Percentiles rank a stretch among this genome's conserved stretches.
phyloP scores from a whole-genome alignment of 1,140 invertebrate genomes.

The Eumeta japonica region DNA sequence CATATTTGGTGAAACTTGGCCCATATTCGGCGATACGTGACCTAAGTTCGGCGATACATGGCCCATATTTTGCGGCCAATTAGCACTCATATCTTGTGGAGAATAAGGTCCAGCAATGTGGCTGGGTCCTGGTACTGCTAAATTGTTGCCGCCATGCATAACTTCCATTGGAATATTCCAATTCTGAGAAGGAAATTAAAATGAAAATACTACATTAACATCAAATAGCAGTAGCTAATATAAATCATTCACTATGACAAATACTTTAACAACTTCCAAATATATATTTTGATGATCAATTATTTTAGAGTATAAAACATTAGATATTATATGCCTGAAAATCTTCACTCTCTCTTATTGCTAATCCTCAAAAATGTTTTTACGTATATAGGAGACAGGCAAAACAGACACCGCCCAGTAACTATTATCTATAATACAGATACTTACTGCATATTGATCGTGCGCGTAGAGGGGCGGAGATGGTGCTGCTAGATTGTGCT shows the following conservation, averaged over 20 bases:
- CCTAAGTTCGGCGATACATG: slow-evolving; percentile 13
- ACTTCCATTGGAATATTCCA: not conserved
- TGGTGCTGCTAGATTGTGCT: too few relatives aligned
- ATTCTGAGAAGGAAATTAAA: too few relatives aligned
- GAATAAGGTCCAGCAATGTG: slow-evolving; percentile 6
- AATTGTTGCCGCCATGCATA: not conserved
- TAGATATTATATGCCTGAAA: not conserved
- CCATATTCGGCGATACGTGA: slow-evolving; percentile 8
- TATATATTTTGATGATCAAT: not conserved
- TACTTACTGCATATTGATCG: too few relatives aligned
- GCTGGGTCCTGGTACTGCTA: slow-evolving; percentile 2
- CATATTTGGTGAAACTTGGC: slow-evolving; percentile 15
- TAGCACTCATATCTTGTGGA: slow-evolving; percentile 5
- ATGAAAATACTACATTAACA: too few relatives aligned
- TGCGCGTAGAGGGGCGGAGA: too few relatives aligned
- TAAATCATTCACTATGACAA: too few relatives aligned
- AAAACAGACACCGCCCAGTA: too few relatives aligned
- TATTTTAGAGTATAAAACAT: not conserved
- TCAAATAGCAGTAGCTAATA: too few relatives aligned
- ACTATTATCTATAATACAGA: too few relatives aligned
- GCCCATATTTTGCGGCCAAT: slow-evolving; percentile 9
- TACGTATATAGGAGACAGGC: too few relatives aligned
- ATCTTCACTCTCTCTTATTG: too few relatives aligned
- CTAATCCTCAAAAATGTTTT: too few relatives aligned
- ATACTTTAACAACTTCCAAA: not conserved